Evolutionary conservation across 2,888 invertebrate genomes (phyloP).

Genomic region (Trachelus stipa): DNA sequence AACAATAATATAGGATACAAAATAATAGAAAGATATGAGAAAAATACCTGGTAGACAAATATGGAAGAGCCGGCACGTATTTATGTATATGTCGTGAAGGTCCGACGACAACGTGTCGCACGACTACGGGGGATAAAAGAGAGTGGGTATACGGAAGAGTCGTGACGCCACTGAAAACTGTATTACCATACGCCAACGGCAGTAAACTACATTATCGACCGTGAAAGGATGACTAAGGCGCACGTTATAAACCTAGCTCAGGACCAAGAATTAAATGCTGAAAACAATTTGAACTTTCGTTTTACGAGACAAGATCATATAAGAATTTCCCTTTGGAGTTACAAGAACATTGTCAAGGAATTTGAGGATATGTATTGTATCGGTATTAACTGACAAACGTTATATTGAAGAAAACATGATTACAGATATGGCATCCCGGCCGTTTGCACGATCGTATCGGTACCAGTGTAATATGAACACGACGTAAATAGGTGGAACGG

Average conservation of each 20-base stretch:
- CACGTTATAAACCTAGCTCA: not conserved
- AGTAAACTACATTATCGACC: conserved; percentile 34
- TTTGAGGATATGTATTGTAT: not conserved
- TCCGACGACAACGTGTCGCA: conserved; percentile 46
- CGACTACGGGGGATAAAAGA: conserved; percentile 27
- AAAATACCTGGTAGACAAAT: conserved; percentile 30
- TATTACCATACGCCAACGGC: conserved; percentile 27
- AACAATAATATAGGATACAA: not conserved
- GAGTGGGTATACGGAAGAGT: conserved; percentile 36
- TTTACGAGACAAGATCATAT: not conserved
- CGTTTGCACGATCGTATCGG: not conserved
- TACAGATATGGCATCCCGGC: not conserved
- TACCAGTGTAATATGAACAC: not conserved
- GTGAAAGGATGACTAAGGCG: not conserved
- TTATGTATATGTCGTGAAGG: conserved; percentile 22
- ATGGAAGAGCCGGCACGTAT: conserved; percentile 26
- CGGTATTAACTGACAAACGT: not conserved
- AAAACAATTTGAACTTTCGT: not conserved
- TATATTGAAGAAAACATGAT: not conserved
- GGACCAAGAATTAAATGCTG: not conserved
- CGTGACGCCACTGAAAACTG: conserved; percentile 45
- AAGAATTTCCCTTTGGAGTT: not conserved
- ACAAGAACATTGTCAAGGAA: not conserved
- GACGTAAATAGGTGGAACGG: conserved; percentile 8
- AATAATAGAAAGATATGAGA: not conserved